These are phyloP conservation scores for Taurulus bubalis DNA, from an alignment of 2,113 vertebrate genomes.

Conservation along the genomic window DNA sequence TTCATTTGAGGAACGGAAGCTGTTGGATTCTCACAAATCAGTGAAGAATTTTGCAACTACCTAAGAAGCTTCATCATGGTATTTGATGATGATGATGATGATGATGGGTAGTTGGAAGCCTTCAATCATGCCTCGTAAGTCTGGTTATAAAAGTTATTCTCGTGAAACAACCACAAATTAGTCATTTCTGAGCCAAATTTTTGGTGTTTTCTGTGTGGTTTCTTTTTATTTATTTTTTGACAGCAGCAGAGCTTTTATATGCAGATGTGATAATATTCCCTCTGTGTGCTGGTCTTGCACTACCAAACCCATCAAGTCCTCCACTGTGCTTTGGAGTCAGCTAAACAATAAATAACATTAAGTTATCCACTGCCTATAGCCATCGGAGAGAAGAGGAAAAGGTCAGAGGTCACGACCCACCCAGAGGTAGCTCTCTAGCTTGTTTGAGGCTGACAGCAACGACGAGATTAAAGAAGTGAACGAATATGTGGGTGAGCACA, in stretches of 20 bases:
- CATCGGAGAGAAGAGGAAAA: neutral
- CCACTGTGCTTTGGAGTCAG: neutral
- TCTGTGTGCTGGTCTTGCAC: neutral
- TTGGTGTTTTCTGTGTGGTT: neutral
- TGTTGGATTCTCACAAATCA: too few relatives aligned
- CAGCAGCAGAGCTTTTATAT: neutral
- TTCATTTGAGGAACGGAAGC: too few relatives aligned
- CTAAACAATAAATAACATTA: neutral
- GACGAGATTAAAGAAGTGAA: constrained; percentile 62
- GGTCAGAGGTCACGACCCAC: neutral
- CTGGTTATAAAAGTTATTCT: too few relatives aligned
- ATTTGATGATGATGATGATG: too few relatives aligned
- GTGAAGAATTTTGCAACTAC: too few relatives aligned
- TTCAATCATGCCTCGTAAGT: neutral
- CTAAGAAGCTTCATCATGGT: too few relatives aligned
- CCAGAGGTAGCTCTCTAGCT: neutral
- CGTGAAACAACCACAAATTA: neutral
- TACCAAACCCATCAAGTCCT: neutral
- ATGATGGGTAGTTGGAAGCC: too few relatives aligned
- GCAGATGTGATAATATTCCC: neutral
- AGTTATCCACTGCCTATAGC: neutral
- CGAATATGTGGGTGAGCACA: constrained; percentile 51
- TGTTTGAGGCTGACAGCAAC: constrained; percentile 32
- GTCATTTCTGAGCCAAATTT: neutral
- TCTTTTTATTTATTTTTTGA: neutral